Conservation (phyloP, 2,797 vertebrate genomes). For the Peromyscus melanophrys region DNA sequence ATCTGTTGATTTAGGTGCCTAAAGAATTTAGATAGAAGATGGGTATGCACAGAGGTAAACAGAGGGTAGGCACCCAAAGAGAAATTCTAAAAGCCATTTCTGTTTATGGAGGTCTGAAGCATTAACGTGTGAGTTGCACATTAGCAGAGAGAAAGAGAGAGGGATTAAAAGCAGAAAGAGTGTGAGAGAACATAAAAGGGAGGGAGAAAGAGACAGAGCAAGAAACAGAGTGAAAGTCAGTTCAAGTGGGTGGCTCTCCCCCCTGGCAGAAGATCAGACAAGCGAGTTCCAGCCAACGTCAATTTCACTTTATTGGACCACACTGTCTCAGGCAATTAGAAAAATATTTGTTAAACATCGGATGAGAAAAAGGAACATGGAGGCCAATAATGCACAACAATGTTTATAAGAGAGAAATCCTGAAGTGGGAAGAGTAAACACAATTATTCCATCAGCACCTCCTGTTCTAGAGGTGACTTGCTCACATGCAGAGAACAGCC, state of each 20-base stretch:
- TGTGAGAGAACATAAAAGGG: slow-evolving; percentile 80
- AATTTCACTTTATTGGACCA: slow-evolving; percentile 92
- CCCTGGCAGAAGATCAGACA: slow-evolving; percentile 90
- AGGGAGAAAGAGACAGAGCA: slow-evolving; percentile 77
- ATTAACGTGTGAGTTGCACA: slow-evolving; percentile 25
- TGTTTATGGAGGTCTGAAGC: slow-evolving; percentile 67
- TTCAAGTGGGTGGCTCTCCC: slow-evolving; percentile 89
- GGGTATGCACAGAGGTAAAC: not conserved
- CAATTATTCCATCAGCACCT: slow-evolving; percentile 90
- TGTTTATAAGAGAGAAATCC: slow-evolving; percentile 89
- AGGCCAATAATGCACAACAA: slow-evolving; percentile 90
- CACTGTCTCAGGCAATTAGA: slow-evolving; percentile 92
- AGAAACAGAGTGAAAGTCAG: slow-evolving; percentile 88
- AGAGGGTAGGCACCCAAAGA: not conserved
- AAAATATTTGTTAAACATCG: slow-evolving; percentile 92
- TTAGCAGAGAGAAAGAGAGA: not conserved
- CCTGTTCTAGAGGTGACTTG: slow-evolving; percentile 86
- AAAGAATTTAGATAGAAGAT: slow-evolving; percentile 52
- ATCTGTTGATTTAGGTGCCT: slow-evolving; percentile 72
- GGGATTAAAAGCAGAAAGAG: not conserved
- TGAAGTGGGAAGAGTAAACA: slow-evolving; percentile 90
- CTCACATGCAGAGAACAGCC: slow-evolving; percentile 80
- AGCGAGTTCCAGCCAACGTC: slow-evolving; percentile 90
- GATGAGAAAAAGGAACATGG: slow-evolving; percentile 89
- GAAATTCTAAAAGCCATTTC: slow-evolving; percentile 38